Percentiles rank a stretch among this genome's conserved stretches.
phyloP scores from a whole-genome alignment of 1,140 invertebrate species.

The Pseudomyrmex concolor region DNA sequence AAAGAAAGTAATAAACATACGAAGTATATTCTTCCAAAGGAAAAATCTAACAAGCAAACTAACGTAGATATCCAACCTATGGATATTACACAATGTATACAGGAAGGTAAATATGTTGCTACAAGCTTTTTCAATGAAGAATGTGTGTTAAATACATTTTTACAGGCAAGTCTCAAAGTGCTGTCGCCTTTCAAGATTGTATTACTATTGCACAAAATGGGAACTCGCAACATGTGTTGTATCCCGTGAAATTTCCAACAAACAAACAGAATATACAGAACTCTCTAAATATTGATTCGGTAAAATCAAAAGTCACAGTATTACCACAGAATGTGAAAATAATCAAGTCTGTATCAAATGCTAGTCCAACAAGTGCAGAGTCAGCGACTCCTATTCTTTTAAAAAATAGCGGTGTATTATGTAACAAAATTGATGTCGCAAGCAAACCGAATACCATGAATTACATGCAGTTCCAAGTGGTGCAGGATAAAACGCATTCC shows the following conservation, averaged over 20 bases:
- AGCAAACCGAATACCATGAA: conserved; percentile 52
- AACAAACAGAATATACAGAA: conserved; percentile 66
- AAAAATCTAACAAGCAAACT: conserved; percentile 70
- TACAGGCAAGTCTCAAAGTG: conserved; percentile 81
- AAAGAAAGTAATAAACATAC: conserved; percentile 50
- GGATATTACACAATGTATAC: conserved; percentile 32
- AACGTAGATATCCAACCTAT: conserved; percentile 71
- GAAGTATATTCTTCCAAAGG: conserved; percentile 70
- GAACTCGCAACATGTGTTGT: conserved; percentile 72
- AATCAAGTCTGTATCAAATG: conserved; percentile 66
- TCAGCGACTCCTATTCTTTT: conserved; percentile 52
- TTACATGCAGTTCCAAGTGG: conserved; percentile 67
- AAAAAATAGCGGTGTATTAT: conserved; percentile 53
- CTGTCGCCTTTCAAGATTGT: conserved; percentile 85
- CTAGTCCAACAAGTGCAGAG: conserved; percentile 56
- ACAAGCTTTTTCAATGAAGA: not conserved
- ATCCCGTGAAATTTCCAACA: conserved; percentile 72
- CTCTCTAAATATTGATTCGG: conserved; percentile 64
- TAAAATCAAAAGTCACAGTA: conserved; percentile 57
- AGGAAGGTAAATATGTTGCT: conserved; percentile 54
- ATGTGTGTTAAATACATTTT: not conserved
- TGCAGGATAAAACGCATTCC: conserved; percentile 74
- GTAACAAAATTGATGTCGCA: conserved; percentile 69
- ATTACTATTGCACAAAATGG: conserved; percentile 83
- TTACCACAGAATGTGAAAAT: conserved; percentile 69